Evolutionary conservation across 2,888 invertebrate species (phyloP), one percentile per base, ranked within the genome.

Genomic region (Rhagonycha lutea): DNA sequence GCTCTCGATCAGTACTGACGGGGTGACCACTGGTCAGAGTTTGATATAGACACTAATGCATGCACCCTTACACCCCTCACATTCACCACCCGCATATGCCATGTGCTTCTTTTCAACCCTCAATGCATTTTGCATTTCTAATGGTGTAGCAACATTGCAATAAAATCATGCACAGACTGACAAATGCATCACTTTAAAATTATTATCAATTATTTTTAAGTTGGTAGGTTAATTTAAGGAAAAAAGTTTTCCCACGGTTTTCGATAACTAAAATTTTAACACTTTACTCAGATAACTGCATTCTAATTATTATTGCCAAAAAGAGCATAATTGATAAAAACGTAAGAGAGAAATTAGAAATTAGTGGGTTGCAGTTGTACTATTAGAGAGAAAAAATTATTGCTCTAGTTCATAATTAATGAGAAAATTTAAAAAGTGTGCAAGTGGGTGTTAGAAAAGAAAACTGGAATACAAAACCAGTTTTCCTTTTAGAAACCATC

Each of bases 31-130:
- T 86, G 87, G 86, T 85, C 86, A 86, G 83, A 82, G 82, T 82
- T 83, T 85, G 85, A 86, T 86, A 86, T 84, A 86, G 84, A 84
- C 83, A 83, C 82, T 86, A 86, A 87, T 87, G 84, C 86, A 87
- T 87, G 85, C 87, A 87, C 87, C 87, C 87, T 85, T 83, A 84
- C 82, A 81, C 81, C 77, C 78, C 77, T 74, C 75, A 65, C 72
- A 77, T 69, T 76, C 75, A 68, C 78, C 81, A 81, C 83, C 83
- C 83, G 82, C 84, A 83, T 83, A 83, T 82, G 81, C 81, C 82
- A 81, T 81, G 81, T 82, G 82, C 78, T 78, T 73, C 75, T 74
- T 80, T 78, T 74, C 76, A 74, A 78, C 82, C 78, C 75, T 75
- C 72, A 74, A 77, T 75, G 76, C 79, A 77, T 77, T 77, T 77